Percentiles rank a stretch among this genome's conserved stretches.
Evolutionary conservation across 1,140 invertebrate genomes (phyloP).

Genomic region (Antheraea mylitta): DNA sequence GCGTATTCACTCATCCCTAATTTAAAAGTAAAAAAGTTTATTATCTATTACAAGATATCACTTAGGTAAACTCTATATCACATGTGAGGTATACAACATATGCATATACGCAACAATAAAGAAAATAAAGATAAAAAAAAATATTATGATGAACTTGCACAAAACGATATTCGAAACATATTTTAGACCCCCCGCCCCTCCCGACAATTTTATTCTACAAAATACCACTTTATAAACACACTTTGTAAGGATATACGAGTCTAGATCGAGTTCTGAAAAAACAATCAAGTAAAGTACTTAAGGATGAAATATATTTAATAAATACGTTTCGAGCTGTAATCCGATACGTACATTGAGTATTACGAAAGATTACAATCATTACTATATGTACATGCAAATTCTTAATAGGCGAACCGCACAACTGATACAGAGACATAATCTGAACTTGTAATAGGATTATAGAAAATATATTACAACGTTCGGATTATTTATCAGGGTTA

Average conservation of each 20-base stretch:
- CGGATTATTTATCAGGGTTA: neutral
- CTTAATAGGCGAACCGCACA: no score
- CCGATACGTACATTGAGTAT: slow-evolving; percentile 1
- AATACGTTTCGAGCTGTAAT: neutral
- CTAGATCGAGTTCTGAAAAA: neutral
- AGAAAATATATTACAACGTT: neutral
- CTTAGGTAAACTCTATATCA: no score
- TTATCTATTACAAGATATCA: no score
- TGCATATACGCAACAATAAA: no score
- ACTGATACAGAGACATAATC: no score
- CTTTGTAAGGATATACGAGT: neutral
- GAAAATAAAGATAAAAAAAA: no score
- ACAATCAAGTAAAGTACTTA: neutral
- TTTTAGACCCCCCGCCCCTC: neutral
- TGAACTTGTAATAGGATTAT: neutral
- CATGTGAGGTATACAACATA: no score
- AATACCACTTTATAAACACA: neutral
- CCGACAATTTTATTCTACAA: neutral
- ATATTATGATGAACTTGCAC: neutral
- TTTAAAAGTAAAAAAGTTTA: no score
- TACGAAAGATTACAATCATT: slow-evolving; percentile 1
- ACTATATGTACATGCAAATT: neutral
- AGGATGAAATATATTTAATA: neutral
- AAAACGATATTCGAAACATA: neutral
- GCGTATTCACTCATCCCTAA: no score